Evolutionary conservation across 2,888 invertebrate genomes (phyloP).

Genomic region (Drosophila histrio): DNA sequence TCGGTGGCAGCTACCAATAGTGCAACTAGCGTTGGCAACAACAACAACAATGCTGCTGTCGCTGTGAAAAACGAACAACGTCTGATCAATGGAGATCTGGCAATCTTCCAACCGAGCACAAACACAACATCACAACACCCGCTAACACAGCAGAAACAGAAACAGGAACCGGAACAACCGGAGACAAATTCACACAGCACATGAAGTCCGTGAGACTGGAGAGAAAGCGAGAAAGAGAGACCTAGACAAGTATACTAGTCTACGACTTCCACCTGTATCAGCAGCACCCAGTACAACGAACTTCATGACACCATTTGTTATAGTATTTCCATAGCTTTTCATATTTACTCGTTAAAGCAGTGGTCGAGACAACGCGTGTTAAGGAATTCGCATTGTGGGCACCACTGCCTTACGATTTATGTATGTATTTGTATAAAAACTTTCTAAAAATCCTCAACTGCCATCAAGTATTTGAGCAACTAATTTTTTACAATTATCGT

Average conservation of each 20-base stretch:
- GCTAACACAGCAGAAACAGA: slow-evolving; percentile 82
- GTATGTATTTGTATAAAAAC: too few species aligned
- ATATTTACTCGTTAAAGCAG: too few species aligned
- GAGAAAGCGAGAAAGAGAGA: not conserved
- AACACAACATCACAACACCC: slow-evolving; percentile 16
- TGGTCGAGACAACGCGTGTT: too few species aligned
- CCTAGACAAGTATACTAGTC: not conserved
- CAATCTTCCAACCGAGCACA: slow-evolving; percentile 54
- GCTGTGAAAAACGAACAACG: slow-evolving; percentile 20
- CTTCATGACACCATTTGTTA: not conserved
- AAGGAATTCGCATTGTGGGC: too few species aligned
- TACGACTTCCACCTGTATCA: slow-evolving; percentile 6
- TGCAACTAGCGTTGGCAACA: slow-evolving; percentile 4
- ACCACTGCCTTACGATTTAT: too few species aligned
- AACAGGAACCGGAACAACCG: slow-evolving; percentile 27
- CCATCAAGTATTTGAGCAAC: not conserved
- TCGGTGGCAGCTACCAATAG: slow-evolving; percentile 44
- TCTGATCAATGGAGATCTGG: slow-evolving; percentile 31
- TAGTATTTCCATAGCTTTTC: not conserved
- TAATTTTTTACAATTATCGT: not conserved
- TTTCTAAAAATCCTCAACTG: not conserved
- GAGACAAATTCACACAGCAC: slow-evolving; percentile 84
- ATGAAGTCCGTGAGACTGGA: slow-evolving; percentile 87
- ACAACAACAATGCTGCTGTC: not conserved
- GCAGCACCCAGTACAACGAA: slow-evolving; percentile 54